phyloP scores from a whole-genome alignment of 2,888 invertebrate species.

The Ommatoiulus sabulosus region DNA sequence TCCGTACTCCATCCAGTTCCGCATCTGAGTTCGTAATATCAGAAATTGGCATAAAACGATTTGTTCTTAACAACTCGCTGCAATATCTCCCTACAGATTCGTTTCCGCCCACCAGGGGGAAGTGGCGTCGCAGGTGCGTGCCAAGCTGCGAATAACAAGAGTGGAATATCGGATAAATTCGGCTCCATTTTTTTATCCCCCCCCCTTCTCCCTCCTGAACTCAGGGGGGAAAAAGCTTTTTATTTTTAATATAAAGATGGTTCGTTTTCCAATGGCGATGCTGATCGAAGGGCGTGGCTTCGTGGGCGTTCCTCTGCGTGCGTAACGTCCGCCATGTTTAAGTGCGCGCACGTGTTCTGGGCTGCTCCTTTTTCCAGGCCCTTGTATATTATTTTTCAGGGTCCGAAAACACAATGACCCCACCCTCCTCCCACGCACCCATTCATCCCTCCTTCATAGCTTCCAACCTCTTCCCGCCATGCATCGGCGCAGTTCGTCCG shows the following conservation, averaged over 20 bases:
- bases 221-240: no score
- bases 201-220: neutral
- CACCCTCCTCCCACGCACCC: neutral
- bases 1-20: no score
- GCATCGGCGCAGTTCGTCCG: no score
- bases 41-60: no score
- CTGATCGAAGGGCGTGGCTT: neutral
- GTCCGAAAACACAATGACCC: neutral
- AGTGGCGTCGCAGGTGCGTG: neutral
- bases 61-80: no score
- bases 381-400: neutral
- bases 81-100: no score
- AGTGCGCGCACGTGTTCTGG: slow-evolving; percentile 9
- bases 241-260: neutral
- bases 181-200: neutral
- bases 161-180: neutral
- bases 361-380: slow-evolving; percentile 27
- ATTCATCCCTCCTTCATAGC: neutral
- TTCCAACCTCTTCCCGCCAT: no score
- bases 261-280: slow-evolving; percentile 1
- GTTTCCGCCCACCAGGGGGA: slow-evolving; percentile 1
- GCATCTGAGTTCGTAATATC: no score
- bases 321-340: neutral
- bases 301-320: neutral
- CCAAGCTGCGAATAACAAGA: neutral